Base-by-base conservation (phyloP, 2,113 vertebrate genomes). In the Cheilinus undulatus region DNA sequence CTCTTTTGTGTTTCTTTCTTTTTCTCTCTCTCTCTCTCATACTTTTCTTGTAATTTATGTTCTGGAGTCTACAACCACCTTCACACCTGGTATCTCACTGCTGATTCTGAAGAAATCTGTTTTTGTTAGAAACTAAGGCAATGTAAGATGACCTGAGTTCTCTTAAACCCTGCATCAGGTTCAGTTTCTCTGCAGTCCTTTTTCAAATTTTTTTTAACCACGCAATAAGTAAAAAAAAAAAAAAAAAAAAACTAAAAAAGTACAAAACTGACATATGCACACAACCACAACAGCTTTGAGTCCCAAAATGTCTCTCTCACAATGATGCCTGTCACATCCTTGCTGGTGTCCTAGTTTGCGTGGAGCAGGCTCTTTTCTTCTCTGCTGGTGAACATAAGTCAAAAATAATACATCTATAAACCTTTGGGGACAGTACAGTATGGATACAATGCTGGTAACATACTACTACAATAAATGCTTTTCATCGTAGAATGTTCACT, bases 11-110 rank as follows among this genome's bases (percentile, higher is more conserved):
- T 73, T 85, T 76, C 88, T 80, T 74, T 15, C 17, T 17, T 4
- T 20, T 71, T 69, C 66, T 72, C n/a, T n/a, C 70, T 66, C 80
- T 74, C 46, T 70, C 82, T 75, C 46, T 71, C 65, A 76, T 76
- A 80, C 70, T 80, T 83, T 83, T 74, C 62, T 84, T 91, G 76
- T 87, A 87, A 85, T 74, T 78, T 82, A 88, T 74, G 82, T 85
- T 91, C 78, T 91, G 45, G 85, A 84, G 72, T 82, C 50, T 76
- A 87, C 54, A 69, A 62, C 77, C 56, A 64, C 53, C 75, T 79
- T 83, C 76, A 85, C 73, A 87, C 64, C 61, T 88, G 71, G 66
- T 69, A 32, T 76, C 43, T 74, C 48, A 15, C 40, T 68, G 66
- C 82, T 61, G 26, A 83, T 76, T 84, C 59, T 74, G 53, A 89